phyloP scores from a whole-genome alignment of 2,888 invertebrate genomes.

The Entomobrya multifasciata region DNA sequence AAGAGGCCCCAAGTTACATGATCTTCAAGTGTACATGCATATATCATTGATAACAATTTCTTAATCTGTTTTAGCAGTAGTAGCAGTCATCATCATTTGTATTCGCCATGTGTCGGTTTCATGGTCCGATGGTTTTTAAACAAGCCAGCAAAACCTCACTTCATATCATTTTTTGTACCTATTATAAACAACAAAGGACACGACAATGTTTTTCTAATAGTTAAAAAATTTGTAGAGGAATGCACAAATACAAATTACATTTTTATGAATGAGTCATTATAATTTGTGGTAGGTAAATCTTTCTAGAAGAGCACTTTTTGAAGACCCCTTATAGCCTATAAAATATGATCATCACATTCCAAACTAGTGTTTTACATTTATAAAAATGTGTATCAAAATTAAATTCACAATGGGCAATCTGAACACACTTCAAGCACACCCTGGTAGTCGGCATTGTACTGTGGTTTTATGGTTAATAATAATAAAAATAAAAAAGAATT shows the following conservation, averaged over 20 bases:
- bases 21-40: slow-evolving; percentile 33
- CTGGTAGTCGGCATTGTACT: slow-evolving; percentile 17
- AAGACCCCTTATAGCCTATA: not conserved
- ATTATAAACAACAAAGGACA: slow-evolving; percentile 52
- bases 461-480: slow-evolving; percentile 53
- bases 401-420: too few relatives aligned
- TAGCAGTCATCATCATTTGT: slow-evolving; percentile 56
- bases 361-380: too few relatives aligned
- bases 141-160: slow-evolving; percentile 59
- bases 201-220: slow-evolving; percentile 6
- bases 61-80: slow-evolving; percentile 5
- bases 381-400: too few relatives aligned
- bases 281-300: slow-evolving; percentile 14
- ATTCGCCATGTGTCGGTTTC: slow-evolving; percentile 69
- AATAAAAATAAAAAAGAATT: too few relatives aligned
- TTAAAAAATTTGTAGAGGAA: slow-evolving; percentile 19
- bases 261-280: slow-evolving; percentile 59
- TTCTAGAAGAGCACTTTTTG: not conserved
- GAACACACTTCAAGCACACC: too few relatives aligned
- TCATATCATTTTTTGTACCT: slow-evolving; percentile 27
- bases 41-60: not conserved
- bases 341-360: slow-evolving; percentile 11
- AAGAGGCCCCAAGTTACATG: slow-evolving; percentile 18
- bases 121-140: slow-evolving; percentile 64
- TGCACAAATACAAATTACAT: not conserved